phyloP scores from a whole-genome alignment of 2,797 vertebrate species.

The Spondyliosoma cantharus region DNA sequence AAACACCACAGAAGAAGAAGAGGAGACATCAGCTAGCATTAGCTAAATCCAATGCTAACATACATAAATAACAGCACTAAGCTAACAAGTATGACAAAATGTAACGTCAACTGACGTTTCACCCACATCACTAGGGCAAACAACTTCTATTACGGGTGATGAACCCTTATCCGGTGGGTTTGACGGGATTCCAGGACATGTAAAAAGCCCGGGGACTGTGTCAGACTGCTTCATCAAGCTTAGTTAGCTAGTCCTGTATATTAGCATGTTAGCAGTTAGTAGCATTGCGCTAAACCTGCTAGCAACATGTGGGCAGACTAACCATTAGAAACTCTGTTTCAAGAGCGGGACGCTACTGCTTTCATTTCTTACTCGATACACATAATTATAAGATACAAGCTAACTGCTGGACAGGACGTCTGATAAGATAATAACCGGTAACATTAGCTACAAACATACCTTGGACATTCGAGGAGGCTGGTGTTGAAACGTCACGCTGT shows the following conservation, averaged over 20 bases:
- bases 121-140: background rate
- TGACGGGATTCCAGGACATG: too few species aligned
- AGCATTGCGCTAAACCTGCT: constrained; percentile 40
- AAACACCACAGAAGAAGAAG: background rate
- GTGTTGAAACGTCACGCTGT: constrained; percentile 55
- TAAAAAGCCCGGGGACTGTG: background rate
- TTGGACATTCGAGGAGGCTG: constrained; percentile 30
- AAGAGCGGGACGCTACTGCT: too few species aligned
- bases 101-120: background rate
- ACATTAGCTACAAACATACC: constrained; percentile 33
- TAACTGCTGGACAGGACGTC: fast-evolving
- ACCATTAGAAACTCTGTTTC: background rate
- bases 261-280: constrained; percentile 31
- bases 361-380: background rate
- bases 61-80: background rate
- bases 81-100: background rate
- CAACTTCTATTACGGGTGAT: background rate
- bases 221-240: background rate
- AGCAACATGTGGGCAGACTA: background rate
- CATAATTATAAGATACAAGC: fast-evolving
- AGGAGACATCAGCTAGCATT: too few species aligned
- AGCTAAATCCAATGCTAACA: background rate
- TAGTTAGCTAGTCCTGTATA: too few species aligned
- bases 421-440: fast-evolving
- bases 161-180: background rate